Evolutionary conservation across 2,888 invertebrate species (phyloP), one percentile per base, ranked within the genome.

Genomic region (Tinea pellionella): DNA sequence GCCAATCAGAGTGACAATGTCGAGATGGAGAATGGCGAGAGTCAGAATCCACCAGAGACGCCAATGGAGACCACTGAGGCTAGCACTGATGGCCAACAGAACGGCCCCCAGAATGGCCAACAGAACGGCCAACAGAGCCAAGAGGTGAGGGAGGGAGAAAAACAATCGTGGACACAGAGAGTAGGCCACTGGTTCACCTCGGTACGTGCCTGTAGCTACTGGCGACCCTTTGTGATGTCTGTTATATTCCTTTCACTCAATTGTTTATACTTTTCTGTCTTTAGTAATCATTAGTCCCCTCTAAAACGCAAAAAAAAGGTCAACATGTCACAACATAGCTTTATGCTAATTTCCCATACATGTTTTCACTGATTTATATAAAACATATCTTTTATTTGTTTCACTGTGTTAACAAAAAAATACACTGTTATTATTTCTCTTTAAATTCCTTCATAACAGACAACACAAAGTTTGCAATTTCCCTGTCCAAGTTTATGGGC

Each of bases 121-220:
- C 24, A 24, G 6, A 78, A 73, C 78, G 24, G 24, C 24, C 24
- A 43, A 13, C 24, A 24, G 6, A 78, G 74, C 78, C 82, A 80
- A 82, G 87, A 85, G 86, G 86, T 85, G 86, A 85, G 85, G 71
- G 80, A 80, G 72, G 86, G 78, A 70, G 77, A 80, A 77, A 80
- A 78, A 89, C 89, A 89, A 77, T 88, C 92, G 90, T 89, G 92
- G 91, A 89, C 90, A 89, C 90, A 90, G 88, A 90, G 89, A 89
- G 89, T 90, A 89, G 90, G 90, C 83, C 89, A 90, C 87, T 91
- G 91, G 91, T 90, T 91, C 89, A 89, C 88, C 87, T 90, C 90
- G 91, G 91, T 91, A 91, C 88, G 90, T 91, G 77, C 24, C 57
- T 24, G 87, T 89, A 87, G 85, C 75, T 59, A 63, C 62, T 64